Base-by-base conservation (phyloP, 2,113 vertebrate genomes). In the Nestor notabilis region DNA sequence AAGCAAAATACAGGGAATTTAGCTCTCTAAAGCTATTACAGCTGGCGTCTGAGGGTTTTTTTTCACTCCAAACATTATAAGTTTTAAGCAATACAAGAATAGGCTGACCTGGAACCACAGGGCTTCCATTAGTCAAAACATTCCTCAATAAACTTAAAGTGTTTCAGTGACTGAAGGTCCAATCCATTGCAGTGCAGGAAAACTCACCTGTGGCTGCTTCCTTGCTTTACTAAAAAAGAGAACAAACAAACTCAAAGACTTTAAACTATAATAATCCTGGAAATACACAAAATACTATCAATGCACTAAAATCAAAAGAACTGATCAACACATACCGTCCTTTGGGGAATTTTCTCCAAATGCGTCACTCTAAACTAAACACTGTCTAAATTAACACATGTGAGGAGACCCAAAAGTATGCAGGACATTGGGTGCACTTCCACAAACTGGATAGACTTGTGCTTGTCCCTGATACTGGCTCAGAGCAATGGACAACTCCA, bases 11-110 rank as follows among this genome's bases (percentile, higher is more conserved):
- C 7, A 37, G 27, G 18, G 5, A 39, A 75, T n/a, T 37, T 46
- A 27, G 4, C 29, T 83, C 50, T 56, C 5, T n/a, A 33, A 53
- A 76, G 2, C 5, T 14, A 2, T 16, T 25, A 2, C 0, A 17
- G 4, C 7, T 46, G 27, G 11, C 17, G 21, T 49, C 23, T 44
- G 0, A 0, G 0, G 17, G 43, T 8, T 8, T 44, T 44, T 70
- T 9, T 7, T 10, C 8, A 4, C 7, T 50, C 29, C 8, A 65
- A 52, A 19, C 5, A 4, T 15, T 39, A 9, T 7, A 5, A 12
- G 27, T 87, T 60, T 56, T 21, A 55, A 64, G 21, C 8, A 69
- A 10, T 18, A 17, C 10, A 72, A 50, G 47, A 39, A 33, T 29
- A 14, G 35, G 11, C 10, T 46, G 58, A 58, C 9, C 9, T 5